Base-by-base conservation (phyloP, 2,113 vertebrate genomes). In the Cheirogaleus medius region DNA sequence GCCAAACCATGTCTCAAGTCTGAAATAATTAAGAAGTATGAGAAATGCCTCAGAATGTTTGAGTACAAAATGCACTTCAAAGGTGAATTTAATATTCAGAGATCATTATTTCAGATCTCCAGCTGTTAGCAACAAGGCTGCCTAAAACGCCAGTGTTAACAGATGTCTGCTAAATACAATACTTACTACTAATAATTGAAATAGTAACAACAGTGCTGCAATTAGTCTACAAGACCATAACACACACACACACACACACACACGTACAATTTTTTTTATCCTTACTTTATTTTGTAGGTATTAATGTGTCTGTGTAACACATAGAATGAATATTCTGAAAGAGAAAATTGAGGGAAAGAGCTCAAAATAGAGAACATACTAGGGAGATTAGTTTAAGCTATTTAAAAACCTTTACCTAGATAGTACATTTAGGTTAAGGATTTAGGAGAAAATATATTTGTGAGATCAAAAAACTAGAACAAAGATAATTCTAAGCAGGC, bases 11-110 rank as follows among this genome's bases (percentile, higher is more conserved):
- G 66, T 91, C 44, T 97, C 13, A 90, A 88, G 87, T 64, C 64
- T 91, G 42, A 14, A 95, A 93, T 66, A 95, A 98, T 94, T 92
- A 95, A 78, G 77, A 91, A 8, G 8, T 81, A 8, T 74, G 25
- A 95, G 63, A 92, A 97, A 88, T 85, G 29, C 42, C 76, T 96
- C 44, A 82, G 39, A 97, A 93, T 90, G 27, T 56, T 91, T 95
- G 85, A 91, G 56, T 93, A 92, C 64, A 96, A 96, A 95, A 81
- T 84, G 39, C 37, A 95, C 93, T 97, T 97, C 92, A 97, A 95
- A 97, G 91, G 69, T 97, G 73, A 96, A 94, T 96, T 98, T 96
- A 94, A 56, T 93, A 94, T 96, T 96, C 64, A 90, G 66, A 87
- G 78, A 82, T 96, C 91, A 90, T 97, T 97, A 97, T 95, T 97